Percentiles rank a stretch among this genome's conserved stretches.
phyloP scores from a whole-genome alignment of 2,113 vertebrate species.

The Ochotona curzoniae region DNA sequence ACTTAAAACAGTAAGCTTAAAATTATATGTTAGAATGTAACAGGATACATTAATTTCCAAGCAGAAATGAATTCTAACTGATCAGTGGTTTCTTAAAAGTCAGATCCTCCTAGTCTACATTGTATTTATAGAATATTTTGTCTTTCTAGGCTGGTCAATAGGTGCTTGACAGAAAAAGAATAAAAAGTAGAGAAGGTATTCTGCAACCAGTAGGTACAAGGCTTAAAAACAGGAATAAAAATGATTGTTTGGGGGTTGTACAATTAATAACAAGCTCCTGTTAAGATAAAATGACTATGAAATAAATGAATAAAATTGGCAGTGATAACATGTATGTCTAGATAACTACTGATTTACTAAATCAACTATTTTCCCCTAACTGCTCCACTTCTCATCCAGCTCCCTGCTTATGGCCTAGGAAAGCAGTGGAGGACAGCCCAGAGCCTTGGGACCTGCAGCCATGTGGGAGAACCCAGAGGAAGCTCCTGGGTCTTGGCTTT shows the following conservation, averaged over 20 bases:
- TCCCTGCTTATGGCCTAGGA: too few relatives aligned
- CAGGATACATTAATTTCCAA: neutral
- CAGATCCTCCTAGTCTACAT: neutral
- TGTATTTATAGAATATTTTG: neutral
- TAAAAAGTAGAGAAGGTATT: slow-evolving; percentile 10
- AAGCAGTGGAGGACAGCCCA: too few relatives aligned
- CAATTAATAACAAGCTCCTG: slow-evolving; percentile 18
- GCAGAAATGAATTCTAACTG: neutral
- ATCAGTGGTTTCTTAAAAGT: slow-evolving; percentile 10
- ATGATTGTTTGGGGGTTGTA: neutral
- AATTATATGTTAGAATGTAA: slow-evolving; percentile 26
- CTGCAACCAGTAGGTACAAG: neutral
- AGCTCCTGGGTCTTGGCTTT: too few relatives aligned
- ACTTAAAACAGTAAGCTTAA: slow-evolving; percentile 35
- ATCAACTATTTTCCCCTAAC: neutral
- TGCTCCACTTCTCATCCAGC: too few relatives aligned
- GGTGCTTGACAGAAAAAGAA: neutral
- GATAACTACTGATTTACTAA: neutral
- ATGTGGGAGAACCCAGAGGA: too few relatives aligned
- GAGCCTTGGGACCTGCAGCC: too few relatives aligned
- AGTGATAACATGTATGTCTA: neutral
- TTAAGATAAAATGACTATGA: neutral
- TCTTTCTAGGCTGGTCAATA: slow-evolving; percentile 27
- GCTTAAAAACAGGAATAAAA: slow-evolving; percentile 20
- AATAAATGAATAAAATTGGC: neutral